Evolutionary conservation across 2,113 vertebrate genomes (phyloP), one percentile per base, ranked within the genome.

Genomic region (Platichthys flesus): DNA sequence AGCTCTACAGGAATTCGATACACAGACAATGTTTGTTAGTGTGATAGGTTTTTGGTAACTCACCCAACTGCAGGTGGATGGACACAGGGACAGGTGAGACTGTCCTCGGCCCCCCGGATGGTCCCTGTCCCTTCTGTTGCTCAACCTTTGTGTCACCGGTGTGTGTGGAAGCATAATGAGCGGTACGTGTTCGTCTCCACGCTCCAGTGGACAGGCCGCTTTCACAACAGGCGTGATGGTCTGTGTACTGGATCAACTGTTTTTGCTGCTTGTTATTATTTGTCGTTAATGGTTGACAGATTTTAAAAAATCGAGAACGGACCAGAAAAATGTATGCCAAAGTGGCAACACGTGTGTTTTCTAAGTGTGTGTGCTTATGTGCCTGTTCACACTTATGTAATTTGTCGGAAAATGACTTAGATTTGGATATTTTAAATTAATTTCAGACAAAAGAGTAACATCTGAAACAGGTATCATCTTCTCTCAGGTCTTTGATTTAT

Each of bases 241-340:
- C 70, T 78, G 69, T 70, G 75, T 87, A 83, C 85, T 89, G 88
- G 90, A 93, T 83, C 81, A 88, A 91, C 86, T 81, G 78, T 88
- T 89, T 85, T 89, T 83, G 66, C 83, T 64, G 67, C 73, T 89
- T 95, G 92, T 93, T 94, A 90, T 94, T 91, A 90, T 95, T 93
- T 94, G 90, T 84, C 64, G 93, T 93, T 94, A 94, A 94, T 94
- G 84, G 90, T 89, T 95, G 89, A 95, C 82, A 71, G 66, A 84
- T 92, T 90, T 82, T 28, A 77, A 87, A 31, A 51, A 89, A 86
- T 67, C 77, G 85, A 69, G 77, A 88, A 90, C 88, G 70, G 49
- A 67, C 56, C 71, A 60, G 79, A 72, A 73, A 81, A 66, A 63
- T 58, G 49, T 0, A 63, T 6, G n/a, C 2, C 26, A 56, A 67